These are phyloP conservation scores for Ascidia mentula DNA, from an alignment of 23 tunicate genomes.

Conservation along the genomic window DNA sequence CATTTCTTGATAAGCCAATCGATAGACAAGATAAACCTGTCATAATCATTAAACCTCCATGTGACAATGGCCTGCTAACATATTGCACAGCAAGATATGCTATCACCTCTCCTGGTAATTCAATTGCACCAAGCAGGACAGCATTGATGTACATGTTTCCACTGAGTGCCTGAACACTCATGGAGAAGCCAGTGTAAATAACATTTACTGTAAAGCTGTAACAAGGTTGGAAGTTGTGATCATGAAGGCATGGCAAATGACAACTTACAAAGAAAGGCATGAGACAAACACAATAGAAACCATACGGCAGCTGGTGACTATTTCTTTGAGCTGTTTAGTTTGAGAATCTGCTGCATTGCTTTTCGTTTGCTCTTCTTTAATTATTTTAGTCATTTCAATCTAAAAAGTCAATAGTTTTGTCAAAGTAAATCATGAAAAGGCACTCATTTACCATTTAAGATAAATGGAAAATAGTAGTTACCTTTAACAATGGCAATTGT, in stretches of 20 bases:
- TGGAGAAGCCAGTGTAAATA: slow-evolving; percentile 17
- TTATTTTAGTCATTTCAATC: not conserved
- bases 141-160: slow-evolving; percentile 32
- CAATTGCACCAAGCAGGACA: slow-evolving; percentile 27
- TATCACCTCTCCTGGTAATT: slow-evolving; percentile 18
- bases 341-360: not conserved
- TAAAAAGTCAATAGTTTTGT: not conserved
- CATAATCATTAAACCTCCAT: slow-evolving; percentile 26
- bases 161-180: slow-evolving; percentile 21
- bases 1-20: slow-evolving; percentile 12
- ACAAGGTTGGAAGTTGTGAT: not conserved
- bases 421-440: not conserved
- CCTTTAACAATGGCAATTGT: not conserved
- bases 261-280: not conserved
- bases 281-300: not conserved
- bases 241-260: not conserved
- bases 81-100: slow-evolving; percentile 19
- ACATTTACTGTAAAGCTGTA: not conserved
- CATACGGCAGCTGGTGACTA: not conserved
- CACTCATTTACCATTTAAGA: not conserved
- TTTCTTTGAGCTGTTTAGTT: not conserved
- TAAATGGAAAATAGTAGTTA: not conserved
- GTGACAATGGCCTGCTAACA: slow-evolving; percentile 12
- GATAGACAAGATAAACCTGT: slow-evolving; percentile 26
- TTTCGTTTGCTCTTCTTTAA: not conserved